Evolutionary conservation across 2,888 invertebrate species (phyloP), one percentile per base, ranked within the genome.

Genomic region (Drosophila hamatofila): DNA sequence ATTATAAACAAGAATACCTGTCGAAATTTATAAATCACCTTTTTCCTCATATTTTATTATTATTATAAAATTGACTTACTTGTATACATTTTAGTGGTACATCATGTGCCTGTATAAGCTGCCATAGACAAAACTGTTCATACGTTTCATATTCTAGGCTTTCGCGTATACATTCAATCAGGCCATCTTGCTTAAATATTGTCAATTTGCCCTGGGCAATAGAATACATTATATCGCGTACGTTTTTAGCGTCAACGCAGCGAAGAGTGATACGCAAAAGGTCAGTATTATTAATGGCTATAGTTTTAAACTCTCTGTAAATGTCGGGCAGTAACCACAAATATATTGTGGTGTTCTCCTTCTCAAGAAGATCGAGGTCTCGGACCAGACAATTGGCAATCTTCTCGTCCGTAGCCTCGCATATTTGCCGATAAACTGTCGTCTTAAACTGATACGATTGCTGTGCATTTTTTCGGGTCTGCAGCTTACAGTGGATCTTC

Each of bases 61-160:
- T 30, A 23, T 35, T 21, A 25, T 25, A n/a, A 12, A 14, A n/a
- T 42, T 11, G 1, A 21, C 63, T 51, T 70, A 93, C 93, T 91
- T 93, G 93, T 77, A 98, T 96, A 91, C 96, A 96, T 90, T 98
- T 98, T n/a, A 98, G 95, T 60, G 97, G 96, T 91, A 98, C 96
- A 92, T 98, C 97, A 92, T 99, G 99, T 46, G 98, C 98, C 79
- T 96, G 96, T 55, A 99, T 95, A 66, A 99, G 94, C 93, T 99
- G 98, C 99, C 99, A 99, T 51, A 99, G 95, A 92, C 98, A 98
- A 92, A 97, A 96, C 93, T 99, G 99, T 93, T 99, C 99, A 86
- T 98, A 97, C 3, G 98, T 98, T 93, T 99, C 99, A 98, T 99
- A 99, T 65, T 95, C 95, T 63, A 99, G 94, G 89, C 98, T 98